Conservation (phyloP, 2,797 vertebrate genomes). For the Clamator glandarius region DNA sequence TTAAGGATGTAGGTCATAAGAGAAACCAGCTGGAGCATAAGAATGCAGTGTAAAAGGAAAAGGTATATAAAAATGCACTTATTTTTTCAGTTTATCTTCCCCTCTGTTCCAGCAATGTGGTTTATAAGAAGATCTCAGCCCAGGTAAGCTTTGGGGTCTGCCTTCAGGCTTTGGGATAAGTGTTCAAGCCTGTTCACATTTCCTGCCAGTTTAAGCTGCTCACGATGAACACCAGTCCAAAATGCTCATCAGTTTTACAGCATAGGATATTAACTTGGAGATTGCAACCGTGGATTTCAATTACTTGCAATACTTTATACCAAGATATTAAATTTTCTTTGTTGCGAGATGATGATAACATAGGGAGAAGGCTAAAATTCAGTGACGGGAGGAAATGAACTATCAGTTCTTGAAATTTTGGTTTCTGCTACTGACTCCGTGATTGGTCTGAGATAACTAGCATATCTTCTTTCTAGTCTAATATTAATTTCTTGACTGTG, state of each 20-base stretch:
- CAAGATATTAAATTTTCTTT: not conserved
- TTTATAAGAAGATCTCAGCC: not conserved
- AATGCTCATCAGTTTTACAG: not conserved
- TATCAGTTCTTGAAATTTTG: not conserved
- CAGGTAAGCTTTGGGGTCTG: not conserved
- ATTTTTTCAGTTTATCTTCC: not conserved
- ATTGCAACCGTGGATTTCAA: not conserved
- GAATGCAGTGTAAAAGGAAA: not conserved
- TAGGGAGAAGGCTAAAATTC: constrained; percentile 17
- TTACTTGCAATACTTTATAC: not conserved
- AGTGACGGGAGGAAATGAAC: not conserved
- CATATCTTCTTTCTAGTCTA: not conserved
- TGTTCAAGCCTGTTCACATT: not conserved
- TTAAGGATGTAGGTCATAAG: constrained; percentile 1
- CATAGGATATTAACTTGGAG: not conserved
- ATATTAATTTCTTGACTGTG: not conserved
- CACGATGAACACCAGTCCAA: not conserved
- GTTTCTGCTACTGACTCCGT: not conserved
- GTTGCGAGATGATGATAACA: not conserved
- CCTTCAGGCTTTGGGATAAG: not conserved
- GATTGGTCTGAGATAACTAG: not conserved
- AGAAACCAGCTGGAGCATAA: constrained; percentile 2
- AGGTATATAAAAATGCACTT: not conserved
- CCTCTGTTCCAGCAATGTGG: not conserved
- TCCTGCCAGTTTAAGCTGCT: not conserved